Base-by-base conservation (phyloP, 2,888 invertebrate genomes). In the Arctia plantaginis region DNA sequence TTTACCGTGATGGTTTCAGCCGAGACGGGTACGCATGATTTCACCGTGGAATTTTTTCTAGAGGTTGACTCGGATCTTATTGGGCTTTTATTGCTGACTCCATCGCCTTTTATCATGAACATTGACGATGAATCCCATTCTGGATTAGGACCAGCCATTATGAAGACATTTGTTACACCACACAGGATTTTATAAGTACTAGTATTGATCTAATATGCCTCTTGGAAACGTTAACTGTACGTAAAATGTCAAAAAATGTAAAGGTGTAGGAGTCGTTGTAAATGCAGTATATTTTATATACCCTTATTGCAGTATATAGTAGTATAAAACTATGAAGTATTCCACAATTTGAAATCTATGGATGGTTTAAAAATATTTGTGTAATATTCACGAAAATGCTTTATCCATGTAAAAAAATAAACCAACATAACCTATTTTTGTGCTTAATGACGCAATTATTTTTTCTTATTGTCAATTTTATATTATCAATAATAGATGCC, bases 1-100 rank as follows among this genome's bases (percentile, higher is more conserved):
- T 97, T 96, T 13, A 97, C 96, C 0, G 97, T 97, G 69, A 97
- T 96, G 47, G 97, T 96, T 90, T 97, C 97, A 0, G 96, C 94
- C 74, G 91, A 88, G 64, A 88, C 94, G 74, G 92, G 88, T 59
- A 88, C 81, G 55, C 71, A 85, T n/a, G 86, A 66, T 78, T 90
- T 92, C 1, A 81, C 85, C 1, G 82, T 71, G 1, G 92, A 91
- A 80, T 90, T 92, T 81, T 85, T 88, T 76, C 90, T 85, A 1
- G 92, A 88, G 1, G 89, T 80, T 33, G 89, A 62, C 33, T 91
- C 91, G 0, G 90, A 88, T 30, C 85, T 86, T n/a, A 77, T 78
- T 0, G 92, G 92, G 81, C 79, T 69, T 71, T 80, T 87, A 64
- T 85, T 90, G 8, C 65, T 66, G 35, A 33, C 66, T 20, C 84